Base-by-base conservation (phyloP, 2,797 vertebrate species). In the Danio albolineatus region DNA sequence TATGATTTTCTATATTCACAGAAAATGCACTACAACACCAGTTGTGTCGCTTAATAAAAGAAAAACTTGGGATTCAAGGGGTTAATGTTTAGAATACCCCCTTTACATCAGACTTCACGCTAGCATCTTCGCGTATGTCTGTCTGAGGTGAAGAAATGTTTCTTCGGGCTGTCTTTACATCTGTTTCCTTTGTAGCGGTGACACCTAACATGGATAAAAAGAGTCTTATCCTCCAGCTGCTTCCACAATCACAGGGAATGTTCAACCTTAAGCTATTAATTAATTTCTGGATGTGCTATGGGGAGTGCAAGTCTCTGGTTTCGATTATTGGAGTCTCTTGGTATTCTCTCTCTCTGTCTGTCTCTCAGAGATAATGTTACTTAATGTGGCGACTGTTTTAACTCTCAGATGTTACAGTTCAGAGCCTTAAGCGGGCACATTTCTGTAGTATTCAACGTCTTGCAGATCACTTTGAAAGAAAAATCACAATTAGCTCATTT, bases 231-330 rank as follows among this genome's bases (percentile, higher is more conserved):
- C 64, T 73, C 56, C 61, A 67, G 72, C 60, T 76, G 78, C 70
- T 78, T 79, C 44, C 76, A 78, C 79, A 86, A 72, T 85, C 73
- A 79, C 82, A 87, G 81, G 67, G 72, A 87, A 83, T 65, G 79
- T 83, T 81, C 64, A 77, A 83, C 83, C 82, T 76, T 82, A 62
- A 84, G 84, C 76, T 86, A 81, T 85, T 87, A 78, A 85, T 86
- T 86, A 83, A 85, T 81, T 82, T 84, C 48, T 77, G 62, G 21
- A 49, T 49, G 46, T 73, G 70, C 76, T 80, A 76, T 77, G 69
- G 66, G 84, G 69, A 84, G 81, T 74, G 44, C 54, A 61, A 80
- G 73, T 83, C 81, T 82, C 73, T 51, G 53, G 69, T 65, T 79
- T 77, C 73, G 75, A 64, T 57, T 64, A 72, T 46, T 73, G 71